Evolutionary conservation across 2,797 vertebrate species (phyloP).

Genomic region (Tarsius wallacei): DNA sequence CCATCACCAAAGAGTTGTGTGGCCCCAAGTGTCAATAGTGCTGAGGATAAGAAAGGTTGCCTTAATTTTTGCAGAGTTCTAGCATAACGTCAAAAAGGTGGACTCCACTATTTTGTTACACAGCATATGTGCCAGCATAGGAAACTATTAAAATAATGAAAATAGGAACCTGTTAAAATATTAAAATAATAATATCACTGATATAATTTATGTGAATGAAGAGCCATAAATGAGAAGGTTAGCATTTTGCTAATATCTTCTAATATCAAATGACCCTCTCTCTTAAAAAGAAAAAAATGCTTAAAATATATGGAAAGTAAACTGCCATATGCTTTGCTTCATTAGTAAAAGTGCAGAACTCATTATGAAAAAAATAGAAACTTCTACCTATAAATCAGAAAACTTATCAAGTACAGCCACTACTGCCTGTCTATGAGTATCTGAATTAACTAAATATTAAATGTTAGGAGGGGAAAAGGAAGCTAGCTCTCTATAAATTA

Average conservation of each 20-base stretch:
- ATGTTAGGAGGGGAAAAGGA: not conserved
- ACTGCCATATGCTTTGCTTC: conserved; percentile 16
- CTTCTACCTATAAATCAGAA: not conserved
- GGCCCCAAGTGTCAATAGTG: not conserved
- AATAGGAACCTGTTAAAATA: too few relatives aligned
- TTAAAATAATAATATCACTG: too few relatives aligned
- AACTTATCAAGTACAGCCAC: not conserved
- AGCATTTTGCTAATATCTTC: conserved; percentile 52
- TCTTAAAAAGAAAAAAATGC: not conserved
- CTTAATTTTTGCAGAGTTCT: not conserved
- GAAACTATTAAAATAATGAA: not conserved
- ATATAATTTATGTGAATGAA: not conserved
- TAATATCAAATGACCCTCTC: not conserved
- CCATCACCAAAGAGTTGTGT: not conserved
- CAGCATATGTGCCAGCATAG: not conserved
- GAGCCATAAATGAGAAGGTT: not conserved
- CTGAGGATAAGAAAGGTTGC: not conserved
- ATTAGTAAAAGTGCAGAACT: conserved; percentile 32
- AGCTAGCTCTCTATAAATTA: not conserved
- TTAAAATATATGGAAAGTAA: conserved; percentile 60
- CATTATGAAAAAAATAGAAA: conserved; percentile 53
- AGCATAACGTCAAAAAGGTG: not conserved
- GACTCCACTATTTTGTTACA: not conserved
- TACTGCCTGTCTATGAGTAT: not conserved
- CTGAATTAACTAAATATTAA: conserved; percentile 61